Conservation (phyloP, 2,888 invertebrate species). For the Iphiclides podalirius region DNA sequence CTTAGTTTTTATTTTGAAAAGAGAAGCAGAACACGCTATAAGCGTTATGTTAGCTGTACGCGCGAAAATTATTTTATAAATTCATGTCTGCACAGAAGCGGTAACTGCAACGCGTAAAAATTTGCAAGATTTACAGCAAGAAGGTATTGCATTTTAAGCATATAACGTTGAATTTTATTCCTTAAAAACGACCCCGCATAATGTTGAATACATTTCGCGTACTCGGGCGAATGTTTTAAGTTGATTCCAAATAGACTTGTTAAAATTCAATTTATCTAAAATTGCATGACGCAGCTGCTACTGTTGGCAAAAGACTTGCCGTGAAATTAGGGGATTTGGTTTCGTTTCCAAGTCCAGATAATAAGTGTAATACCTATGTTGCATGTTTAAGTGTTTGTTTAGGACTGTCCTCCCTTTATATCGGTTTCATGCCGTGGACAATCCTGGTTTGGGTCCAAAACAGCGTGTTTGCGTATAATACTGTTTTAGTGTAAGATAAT, state of each 20-base stretch:
- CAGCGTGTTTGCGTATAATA: constrained; percentile 34
- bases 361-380: constrained; percentile 35
- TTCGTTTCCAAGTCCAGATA: constrained; percentile 30
- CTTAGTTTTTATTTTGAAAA: constrained; percentile 7
- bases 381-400: constrained; percentile 37
- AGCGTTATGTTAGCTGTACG: constrained; percentile 1
- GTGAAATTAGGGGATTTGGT: constrained; percentile 34
- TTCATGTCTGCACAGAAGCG: constrained; percentile 16
- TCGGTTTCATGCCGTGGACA: constrained; percentile 31
- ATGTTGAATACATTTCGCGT: constrained; percentile 15
- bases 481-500: constrained; percentile 29
- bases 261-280: constrained; percentile 26
- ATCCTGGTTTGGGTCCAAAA: constrained; percentile 31
- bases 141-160: constrained; percentile 22
- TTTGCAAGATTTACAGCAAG: constrained; percentile 21
- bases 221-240: constrained; percentile 14
- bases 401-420: constrained; percentile 34
- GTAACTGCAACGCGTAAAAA: constrained; percentile 18
- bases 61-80: constrained; percentile 15
- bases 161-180: constrained; percentile 23
- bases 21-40: no score
- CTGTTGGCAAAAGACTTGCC: constrained; percentile 25
- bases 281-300: constrained; percentile 28
- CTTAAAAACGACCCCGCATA: constrained; percentile 14
- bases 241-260: constrained; percentile 22